phyloP scores from a whole-genome alignment of 2,888 invertebrate species.

The Papilio protenor region DNA sequence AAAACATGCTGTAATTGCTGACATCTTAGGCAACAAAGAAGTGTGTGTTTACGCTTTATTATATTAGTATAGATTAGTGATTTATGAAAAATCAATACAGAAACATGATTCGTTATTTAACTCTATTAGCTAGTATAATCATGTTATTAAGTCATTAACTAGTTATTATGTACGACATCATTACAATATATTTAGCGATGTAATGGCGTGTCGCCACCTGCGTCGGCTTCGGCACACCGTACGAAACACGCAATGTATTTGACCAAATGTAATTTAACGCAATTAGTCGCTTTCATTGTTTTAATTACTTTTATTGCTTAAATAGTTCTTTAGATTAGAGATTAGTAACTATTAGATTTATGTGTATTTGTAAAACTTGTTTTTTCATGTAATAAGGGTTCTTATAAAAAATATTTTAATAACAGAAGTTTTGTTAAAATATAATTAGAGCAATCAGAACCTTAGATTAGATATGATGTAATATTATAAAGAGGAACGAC shows the following conservation, averaged over 20 bases:
- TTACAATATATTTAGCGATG: slow-evolving; percentile 38
- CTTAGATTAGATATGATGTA: too few species aligned
- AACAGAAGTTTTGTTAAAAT: neutral
- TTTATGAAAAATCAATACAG: neutral
- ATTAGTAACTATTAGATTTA: slow-evolving; percentile 35
- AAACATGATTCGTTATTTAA: neutral
- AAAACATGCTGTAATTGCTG: too few species aligned
- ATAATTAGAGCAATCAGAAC: neutral
- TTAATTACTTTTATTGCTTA: slow-evolving; percentile 40
- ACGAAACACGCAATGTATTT: slow-evolving; percentile 37
- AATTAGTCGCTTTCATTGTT: slow-evolving; percentile 39
- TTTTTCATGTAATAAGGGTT: slow-evolving; percentile 1
- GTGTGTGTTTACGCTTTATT: too few species aligned
- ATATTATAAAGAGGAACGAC: too few species aligned
- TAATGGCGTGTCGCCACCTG: slow-evolving; percentile 34
- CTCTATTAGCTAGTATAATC: neutral
- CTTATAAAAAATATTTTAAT: slow-evolving; percentile 7
- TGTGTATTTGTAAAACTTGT: slow-evolving; percentile 25
- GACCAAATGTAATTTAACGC: slow-evolving; percentile 41
- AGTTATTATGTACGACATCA: slow-evolving; percentile 20
- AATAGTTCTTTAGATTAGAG: slow-evolving; percentile 40
- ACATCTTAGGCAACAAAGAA: too few species aligned
- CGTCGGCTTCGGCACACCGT: neutral
- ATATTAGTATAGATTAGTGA: too few species aligned
- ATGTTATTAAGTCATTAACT: slow-evolving; percentile 24